phyloP scores from a whole-genome alignment of 1,140 invertebrate species.

The Mycetomoellerius zeteki region DNA sequence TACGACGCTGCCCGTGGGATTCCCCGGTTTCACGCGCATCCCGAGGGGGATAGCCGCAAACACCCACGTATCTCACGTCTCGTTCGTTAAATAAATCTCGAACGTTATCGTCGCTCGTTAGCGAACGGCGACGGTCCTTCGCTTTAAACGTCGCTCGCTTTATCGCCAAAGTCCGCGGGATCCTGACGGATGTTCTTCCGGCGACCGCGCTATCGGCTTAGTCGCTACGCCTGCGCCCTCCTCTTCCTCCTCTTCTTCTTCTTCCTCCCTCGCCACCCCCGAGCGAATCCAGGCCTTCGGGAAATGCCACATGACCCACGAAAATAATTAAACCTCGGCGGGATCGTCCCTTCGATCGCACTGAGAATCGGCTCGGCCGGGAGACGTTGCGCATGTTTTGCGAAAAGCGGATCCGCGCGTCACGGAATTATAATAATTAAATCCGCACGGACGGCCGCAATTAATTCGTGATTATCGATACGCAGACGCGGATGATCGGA shows the following conservation, averaged over 20 bases:
- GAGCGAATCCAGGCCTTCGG: constrained; percentile 4
- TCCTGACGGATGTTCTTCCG: constrained; percentile 64
- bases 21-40: background rate
- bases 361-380: background rate
- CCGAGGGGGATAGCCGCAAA: background rate
- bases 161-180: constrained; percentile 42
- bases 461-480: background rate
- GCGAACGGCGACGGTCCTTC: constrained; percentile 15
- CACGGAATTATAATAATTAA: constrained; percentile 10
- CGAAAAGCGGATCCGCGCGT: background rate
- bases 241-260: background rate
- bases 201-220: constrained; percentile 38
- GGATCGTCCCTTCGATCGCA: constrained; percentile 16
- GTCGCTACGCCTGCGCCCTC: constrained; percentile 29
- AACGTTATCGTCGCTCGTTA: constrained; percentile 50
- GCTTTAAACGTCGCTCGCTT: constrained; percentile 39
- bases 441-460: background rate
- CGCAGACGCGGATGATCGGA: background rate
- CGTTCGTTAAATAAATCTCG: constrained; percentile 49
- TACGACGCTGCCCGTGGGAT: background rate
- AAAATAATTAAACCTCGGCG: constrained; percentile 51
- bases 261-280: background rate
- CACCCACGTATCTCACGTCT: constrained; percentile 15
- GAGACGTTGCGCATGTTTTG: background rate
- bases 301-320: constrained; percentile 15